Percentiles rank a stretch among this genome's conserved stretches.
These are phyloP conservation scores for Solenodon paradoxus DNA, from an alignment of 2,113 vertebrate species.

Conservation along the genomic window DNA sequence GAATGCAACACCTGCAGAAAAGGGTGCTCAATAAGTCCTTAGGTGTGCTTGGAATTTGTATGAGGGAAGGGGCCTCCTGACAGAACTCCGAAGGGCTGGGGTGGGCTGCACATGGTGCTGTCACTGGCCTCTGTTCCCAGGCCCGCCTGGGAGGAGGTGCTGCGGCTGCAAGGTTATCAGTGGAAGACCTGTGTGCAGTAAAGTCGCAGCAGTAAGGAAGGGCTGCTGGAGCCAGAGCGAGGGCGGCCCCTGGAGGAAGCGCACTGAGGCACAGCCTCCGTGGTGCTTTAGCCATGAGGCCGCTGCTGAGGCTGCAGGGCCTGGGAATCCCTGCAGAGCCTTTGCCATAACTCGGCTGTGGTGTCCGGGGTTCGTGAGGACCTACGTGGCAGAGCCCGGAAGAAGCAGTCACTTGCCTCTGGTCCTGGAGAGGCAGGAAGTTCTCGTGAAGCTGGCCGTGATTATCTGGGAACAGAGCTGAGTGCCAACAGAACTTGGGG, in stretches of 20 bases:
- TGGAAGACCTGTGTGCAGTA: slow-evolving; percentile 40
- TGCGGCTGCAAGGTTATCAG: background rate
- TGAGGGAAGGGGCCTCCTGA: background rate
- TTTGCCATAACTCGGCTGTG: background rate
- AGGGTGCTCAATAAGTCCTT: background rate
- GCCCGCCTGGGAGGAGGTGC: background rate
- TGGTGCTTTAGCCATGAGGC: background rate
- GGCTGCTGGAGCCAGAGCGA: background rate
- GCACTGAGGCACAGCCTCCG: background rate
- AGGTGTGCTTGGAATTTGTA: background rate
- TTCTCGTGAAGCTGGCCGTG: rapidly evolving
- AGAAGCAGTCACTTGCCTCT: background rate
- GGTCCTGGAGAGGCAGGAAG: background rate
- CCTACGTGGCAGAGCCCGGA: background rate
- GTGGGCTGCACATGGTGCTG: background rate
- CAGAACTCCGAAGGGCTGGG: background rate
- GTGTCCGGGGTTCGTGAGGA: background rate
- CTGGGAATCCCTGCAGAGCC: background rate
- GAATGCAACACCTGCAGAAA: background rate
- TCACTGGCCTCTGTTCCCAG: background rate
- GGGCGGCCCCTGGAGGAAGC: too few relatives aligned
- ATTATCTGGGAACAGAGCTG: background rate
- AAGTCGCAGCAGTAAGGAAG: slow-evolving; percentile 1
- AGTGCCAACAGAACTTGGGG: background rate
- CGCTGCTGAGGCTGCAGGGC: too few relatives aligned